Percentiles rank a stretch among this genome's conserved stretches.
phyloP scores from a whole-genome alignment of 2,888 invertebrate genomes.

The Ischnura elegans region DNA sequence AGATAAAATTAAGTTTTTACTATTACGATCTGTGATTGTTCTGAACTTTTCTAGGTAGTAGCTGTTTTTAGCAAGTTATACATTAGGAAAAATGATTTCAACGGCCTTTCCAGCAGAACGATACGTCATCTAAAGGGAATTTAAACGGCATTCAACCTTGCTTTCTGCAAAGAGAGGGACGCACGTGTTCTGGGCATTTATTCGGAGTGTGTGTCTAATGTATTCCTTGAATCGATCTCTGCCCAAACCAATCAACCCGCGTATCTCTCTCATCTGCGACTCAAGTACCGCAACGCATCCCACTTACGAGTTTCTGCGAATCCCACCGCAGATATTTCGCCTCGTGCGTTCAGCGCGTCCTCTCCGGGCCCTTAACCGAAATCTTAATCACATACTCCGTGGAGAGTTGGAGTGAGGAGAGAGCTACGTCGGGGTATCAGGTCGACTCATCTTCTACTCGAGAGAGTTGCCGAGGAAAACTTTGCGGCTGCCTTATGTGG shows the following conservation, averaged over 20 bases:
- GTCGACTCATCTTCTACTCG: background rate
- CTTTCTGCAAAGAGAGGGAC: too few species aligned
- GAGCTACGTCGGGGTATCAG: background rate
- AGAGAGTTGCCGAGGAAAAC: background rate
- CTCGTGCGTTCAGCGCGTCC: background rate
- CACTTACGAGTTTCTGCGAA: background rate
- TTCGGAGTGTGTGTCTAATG: background rate
- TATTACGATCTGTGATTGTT: too few species aligned
- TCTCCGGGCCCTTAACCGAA: background rate
- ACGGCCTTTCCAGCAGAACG: too few species aligned
- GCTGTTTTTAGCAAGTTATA: too few species aligned
- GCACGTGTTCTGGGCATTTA: too few species aligned
- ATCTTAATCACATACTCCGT: too few species aligned
- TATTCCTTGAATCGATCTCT: background rate
- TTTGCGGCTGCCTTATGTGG: background rate
- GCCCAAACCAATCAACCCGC: background rate
- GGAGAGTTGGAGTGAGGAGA: background rate
- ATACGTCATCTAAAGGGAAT: too few species aligned
- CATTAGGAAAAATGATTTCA: too few species aligned
- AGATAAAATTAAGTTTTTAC: too few species aligned
- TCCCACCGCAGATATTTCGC: background rate
- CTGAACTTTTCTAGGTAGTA: too few species aligned
- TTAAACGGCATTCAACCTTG: too few species aligned
- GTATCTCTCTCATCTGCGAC: background rate
- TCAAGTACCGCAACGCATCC: background rate